Base-by-base conservation (phyloP, 2,888 invertebrate genomes). In the Isotomurus palustris region DNA sequence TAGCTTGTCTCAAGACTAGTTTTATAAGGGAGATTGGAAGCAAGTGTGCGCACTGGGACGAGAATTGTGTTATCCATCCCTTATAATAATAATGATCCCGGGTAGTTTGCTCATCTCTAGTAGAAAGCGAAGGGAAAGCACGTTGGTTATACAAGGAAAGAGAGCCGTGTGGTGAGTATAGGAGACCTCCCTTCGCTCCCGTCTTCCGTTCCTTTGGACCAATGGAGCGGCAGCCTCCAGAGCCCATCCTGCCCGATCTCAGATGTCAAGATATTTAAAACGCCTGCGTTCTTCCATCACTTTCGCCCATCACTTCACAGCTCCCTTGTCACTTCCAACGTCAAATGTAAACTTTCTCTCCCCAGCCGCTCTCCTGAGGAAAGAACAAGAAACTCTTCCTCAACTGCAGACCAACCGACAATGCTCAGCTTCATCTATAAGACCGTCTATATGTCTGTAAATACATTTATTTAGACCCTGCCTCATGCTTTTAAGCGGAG, bases 1-100 rank as follows among this genome's bases (percentile, higher is more conserved):
- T 66, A n/a, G n/a, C n/a, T 60, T 59, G 62, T 66, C 68, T 65
- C 70, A 69, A 68, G 64, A 69, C 66, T n/a, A 68, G 59, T 69
- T 69, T 70, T 72, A 70, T 72, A 72, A 67, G 69, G 64, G 63
- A 57, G 52, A 53, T 53, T 56, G 43, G 50, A 32, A 47, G 29
- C 41, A n/a, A n/a, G n/a, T 25, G 56, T 56, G 58, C 62, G 58
- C 59, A 59, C 56, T 48, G 62, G 59, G 52, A 56, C 59, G 48
- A 27, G 56, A 53, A 60, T 47, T 61, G 51, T 55, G 44, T 53
- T 58, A 58, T 58, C 58, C 58, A 54, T 58, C 51, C 51, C 51
- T 51, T 38, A 3, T 8, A 17, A 12, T 28, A 8, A 24, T 22
- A n/a, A n/a, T n/a, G n/a, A n/a, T n/a, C n/a, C n/a, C n/a, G n/a